Evolutionary conservation across 2,888 invertebrate genomes (phyloP), one percentile per base, ranked within the genome.

Genomic region (Drosophila anomalata): DNA sequence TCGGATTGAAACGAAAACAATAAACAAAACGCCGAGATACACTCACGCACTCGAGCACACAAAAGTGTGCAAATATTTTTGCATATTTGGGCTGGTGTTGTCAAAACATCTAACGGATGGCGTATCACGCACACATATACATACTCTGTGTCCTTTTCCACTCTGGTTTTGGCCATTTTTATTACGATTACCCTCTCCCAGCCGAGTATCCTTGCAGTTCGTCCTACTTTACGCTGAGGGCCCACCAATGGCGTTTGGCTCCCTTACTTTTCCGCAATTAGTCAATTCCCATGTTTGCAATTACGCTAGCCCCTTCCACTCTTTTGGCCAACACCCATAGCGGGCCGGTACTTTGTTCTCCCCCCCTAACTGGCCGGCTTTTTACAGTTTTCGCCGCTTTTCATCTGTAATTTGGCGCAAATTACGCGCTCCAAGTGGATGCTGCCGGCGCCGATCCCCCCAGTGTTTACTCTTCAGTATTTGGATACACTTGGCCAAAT

Each of bases 221-320:
- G 4, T 31, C 50, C 51, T 12, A 24, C 31, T 20, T 26, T 22
- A 6, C 9, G 29, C 17, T 52, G 36, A 51, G 17, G 52, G 36
- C 36, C 47, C 47, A 17, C 66, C 68, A 68, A 68, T 68, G 74
- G 50, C 67, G 66, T 50, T 51, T 39, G 67, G 50, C 42, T 50
- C 77, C 52, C 71, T 62, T 48, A 75, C 80, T 76, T 75, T 73
- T 75, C 74, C 79, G 75, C 89, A 90, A 90, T 90, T 90, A 90
- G 85, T 73, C 83, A 86, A 90, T 89, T 90, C 89, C 89, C 90
- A 81, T 83, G 89, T 86, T 87, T 87, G 84, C 89, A 88, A 90
- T 90, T 90, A 89, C 78, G 65, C 75, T 20, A 53, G 63, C 24
- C n/a, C 50, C 46, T 42, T 42, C 56, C 57, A 53, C 29, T 50